A percentile compares a stretch with the other conserved stretches of the same genome.
Evolutionary conservation across 2,797 vertebrate species (phyloP).

Genomic region (Gymnoscopelus braueri): DNA sequence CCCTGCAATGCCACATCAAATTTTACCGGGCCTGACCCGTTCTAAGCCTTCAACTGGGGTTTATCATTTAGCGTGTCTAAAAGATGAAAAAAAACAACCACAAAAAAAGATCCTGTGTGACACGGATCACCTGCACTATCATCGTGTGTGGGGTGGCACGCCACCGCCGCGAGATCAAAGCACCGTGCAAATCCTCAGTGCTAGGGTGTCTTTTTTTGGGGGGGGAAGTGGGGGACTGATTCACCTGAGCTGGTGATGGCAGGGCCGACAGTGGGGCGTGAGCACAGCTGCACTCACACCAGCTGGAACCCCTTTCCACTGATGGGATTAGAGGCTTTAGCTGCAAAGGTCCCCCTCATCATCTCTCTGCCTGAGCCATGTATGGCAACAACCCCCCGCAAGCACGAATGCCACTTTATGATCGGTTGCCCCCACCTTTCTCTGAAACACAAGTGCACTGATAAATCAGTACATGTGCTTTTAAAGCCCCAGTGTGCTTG

Average conservation of each 20-base stretch:
- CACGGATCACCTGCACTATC: slow-evolving; percentile 62
- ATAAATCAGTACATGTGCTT: slow-evolving; percentile 67
- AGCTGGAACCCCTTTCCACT: slow-evolving; percentile 65
- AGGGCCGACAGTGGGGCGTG: slow-evolving; percentile 15
- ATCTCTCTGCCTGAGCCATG: slow-evolving; percentile 59
- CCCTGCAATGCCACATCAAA: slow-evolving; percentile 65
- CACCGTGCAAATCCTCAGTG: slow-evolving; percentile 56
- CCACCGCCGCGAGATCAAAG: slow-evolving; percentile 70
- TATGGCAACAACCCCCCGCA: slow-evolving; percentile 60
- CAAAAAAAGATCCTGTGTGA: slow-evolving; percentile 50
- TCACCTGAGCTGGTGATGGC: slow-evolving; percentile 65
- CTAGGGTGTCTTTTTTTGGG: slow-evolving; percentile 21
- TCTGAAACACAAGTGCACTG: slow-evolving; percentile 16
- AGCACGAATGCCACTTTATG: slow-evolving; percentile 71
- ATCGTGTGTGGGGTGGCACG: slow-evolving; percentile 43
- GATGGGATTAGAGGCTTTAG: slow-evolving; percentile 78
- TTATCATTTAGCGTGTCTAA: slow-evolving; percentile 59
- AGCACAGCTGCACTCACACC: slow-evolving; percentile 63
- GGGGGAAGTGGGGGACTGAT: slow-evolving; percentile 35
- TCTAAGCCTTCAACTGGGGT: slow-evolving; percentile 54
- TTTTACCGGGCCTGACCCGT: slow-evolving; percentile 67
- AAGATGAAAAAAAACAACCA: slow-evolving; percentile 14
- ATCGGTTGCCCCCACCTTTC: slow-evolving; percentile 49
- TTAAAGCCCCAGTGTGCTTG: slow-evolving; percentile 60
- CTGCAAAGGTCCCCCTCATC: slow-evolving; percentile 72